phyloP scores from a whole-genome alignment of 2,888 invertebrate genomes.

The Mimumesa dahlbomi region DNA sequence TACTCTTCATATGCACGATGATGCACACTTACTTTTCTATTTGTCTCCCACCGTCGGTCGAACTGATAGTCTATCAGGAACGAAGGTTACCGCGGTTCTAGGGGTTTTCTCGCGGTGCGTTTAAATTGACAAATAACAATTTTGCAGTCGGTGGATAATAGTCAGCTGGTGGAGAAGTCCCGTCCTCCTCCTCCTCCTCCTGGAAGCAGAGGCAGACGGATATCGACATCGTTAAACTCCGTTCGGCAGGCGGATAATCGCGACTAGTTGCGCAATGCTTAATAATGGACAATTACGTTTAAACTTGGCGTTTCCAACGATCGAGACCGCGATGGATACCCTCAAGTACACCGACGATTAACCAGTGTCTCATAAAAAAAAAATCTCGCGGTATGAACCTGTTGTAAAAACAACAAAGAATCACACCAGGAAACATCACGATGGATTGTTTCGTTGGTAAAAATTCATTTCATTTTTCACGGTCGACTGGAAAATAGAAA shows the following conservation, averaged over 20 bases:
- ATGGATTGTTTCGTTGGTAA: too few species aligned
- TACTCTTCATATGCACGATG: not conserved
- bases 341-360: not conserved
- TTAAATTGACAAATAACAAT: too few species aligned
- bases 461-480: too few species aligned
- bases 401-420: too few species aligned
- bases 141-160: slow-evolving; percentile 17
- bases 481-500: not conserved
- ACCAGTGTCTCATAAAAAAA: not conserved
- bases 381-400: too few species aligned
- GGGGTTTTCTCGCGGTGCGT: slow-evolving; percentile 16
- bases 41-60: too few species aligned
- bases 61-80: too few species aligned
- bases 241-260: slow-evolving; percentile 63
- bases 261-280: slow-evolving; percentile 65
- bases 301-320: slow-evolving; percentile 61
- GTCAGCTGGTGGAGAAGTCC: slow-evolving; percentile 20
- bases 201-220: too few species aligned
- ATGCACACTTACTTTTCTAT: not conserved
- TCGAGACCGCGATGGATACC: not conserved
- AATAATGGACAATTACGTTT: slow-evolving; percentile 71
- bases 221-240: slow-evolving; percentile 57
- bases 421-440: too few species aligned
- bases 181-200: too few species aligned
- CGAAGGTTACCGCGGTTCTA: slow-evolving; percentile 13